Evolutionary conservation across 2,888 invertebrate species (phyloP).

Genomic region (Tachystola acroxantha): DNA sequence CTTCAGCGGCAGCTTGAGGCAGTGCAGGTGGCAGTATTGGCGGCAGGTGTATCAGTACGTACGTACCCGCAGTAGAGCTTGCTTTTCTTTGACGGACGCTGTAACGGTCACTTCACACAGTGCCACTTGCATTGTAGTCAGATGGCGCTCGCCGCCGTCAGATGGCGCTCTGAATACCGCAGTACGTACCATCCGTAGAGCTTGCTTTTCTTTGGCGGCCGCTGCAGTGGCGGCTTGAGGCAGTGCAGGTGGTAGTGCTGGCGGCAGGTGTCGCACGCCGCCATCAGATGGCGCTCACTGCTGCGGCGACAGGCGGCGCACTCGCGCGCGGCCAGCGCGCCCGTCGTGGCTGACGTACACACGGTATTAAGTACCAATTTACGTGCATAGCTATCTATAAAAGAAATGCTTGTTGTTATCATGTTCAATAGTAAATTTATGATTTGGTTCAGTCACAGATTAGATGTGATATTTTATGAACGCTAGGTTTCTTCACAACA

Average conservation of each 20-base stretch:
- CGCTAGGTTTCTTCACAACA: too few species aligned
- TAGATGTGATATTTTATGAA: too few species aligned
- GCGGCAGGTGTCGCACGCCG: slow-evolving; percentile 96
- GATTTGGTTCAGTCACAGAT: too few species aligned
- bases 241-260: slow-evolving; percentile 96
- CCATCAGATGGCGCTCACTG: slow-evolving; percentile 94
- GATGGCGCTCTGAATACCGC: slow-evolving; percentile 85
- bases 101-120: too few species aligned
- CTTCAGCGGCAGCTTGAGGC: slow-evolving; percentile 95
- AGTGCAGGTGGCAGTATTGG: slow-evolving; percentile 94
- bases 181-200: slow-evolving; percentile 90
- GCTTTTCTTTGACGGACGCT: too few species aligned
- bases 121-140: too few species aligned
- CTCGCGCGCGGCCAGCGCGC: slow-evolving; percentile 75
- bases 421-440: too few species aligned
- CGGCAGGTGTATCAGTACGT: slow-evolving; percentile 98
- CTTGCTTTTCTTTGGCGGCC: slow-evolving; percentile 97
- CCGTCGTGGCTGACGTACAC: slow-evolving; percentile 25
- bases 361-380: too few species aligned
- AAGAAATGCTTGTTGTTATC: too few species aligned
- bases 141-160: slow-evolving; percentile 92
- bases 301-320: slow-evolving; percentile 93
- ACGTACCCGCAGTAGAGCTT: too few species aligned
- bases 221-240: slow-evolving; percentile 93
- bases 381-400: too few species aligned